phyloP scores from a whole-genome alignment of 2,113 vertebrate species.

The Tachycineta bicolor region DNA sequence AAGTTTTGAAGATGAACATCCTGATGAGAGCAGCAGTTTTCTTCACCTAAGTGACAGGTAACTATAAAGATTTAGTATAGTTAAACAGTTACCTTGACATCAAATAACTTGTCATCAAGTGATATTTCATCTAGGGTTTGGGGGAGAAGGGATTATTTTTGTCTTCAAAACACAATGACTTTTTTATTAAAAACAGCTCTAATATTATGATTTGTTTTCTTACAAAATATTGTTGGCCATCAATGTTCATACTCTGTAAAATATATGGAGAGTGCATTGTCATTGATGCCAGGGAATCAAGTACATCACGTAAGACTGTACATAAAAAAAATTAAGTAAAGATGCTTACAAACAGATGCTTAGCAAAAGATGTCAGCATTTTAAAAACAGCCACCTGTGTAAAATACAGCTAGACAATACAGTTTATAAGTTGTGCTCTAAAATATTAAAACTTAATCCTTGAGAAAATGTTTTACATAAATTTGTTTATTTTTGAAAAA shows the following conservation, averaged over 20 bases:
- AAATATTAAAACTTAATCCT: not conserved
- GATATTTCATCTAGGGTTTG: not conserved
- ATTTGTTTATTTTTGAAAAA: not conserved
- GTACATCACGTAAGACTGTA: not conserved
- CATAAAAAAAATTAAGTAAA: not conserved
- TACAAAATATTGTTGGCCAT: not conserved
- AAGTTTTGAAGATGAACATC: slow-evolving; percentile 96
- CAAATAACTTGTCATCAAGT: not conserved
- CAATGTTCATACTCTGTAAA: not conserved
- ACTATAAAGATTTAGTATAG: not conserved
- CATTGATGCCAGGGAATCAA: not conserved
- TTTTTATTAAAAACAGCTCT: not conserved
- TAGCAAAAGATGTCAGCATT: not conserved
- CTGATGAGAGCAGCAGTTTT: slow-evolving; percentile 97
- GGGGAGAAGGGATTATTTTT: not conserved
- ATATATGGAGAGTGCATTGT: not conserved
- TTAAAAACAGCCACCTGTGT: not conserved
- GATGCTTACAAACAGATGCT: not conserved
- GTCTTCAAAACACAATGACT: not conserved
- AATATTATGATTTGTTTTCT: not conserved
- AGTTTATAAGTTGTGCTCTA: not conserved
- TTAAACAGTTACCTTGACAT: not conserved
- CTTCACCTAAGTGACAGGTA: slow-evolving; percentile 98
- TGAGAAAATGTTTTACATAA: not conserved
- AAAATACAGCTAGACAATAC: not conserved